Evolutionary conservation across 2,113 vertebrate genomes (phyloP).

Genomic region (Phalacrocorax carbo): DNA sequence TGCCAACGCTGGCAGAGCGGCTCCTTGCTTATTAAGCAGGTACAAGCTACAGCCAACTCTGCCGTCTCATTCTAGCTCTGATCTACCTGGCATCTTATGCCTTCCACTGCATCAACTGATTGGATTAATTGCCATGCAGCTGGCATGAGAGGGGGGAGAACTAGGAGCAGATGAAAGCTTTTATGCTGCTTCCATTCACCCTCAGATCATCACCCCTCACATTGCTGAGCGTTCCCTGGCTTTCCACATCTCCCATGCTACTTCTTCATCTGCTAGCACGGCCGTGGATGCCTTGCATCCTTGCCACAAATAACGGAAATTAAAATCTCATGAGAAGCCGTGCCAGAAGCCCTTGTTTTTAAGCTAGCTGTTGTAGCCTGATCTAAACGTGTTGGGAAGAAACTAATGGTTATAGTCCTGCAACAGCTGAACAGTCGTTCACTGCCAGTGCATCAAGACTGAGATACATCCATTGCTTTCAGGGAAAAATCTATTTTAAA

Average conservation of each 20-base stretch:
- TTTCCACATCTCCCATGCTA: neutral
- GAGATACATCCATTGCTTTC: neutral
- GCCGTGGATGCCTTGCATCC: neutral
- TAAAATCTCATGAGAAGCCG: neutral
- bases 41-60: neutral
- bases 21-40: neutral
- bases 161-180: neutral
- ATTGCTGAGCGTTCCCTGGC: fast-evolving
- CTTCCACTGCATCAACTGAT: neutral
- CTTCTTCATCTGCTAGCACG: neutral
- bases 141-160: neutral
- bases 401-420: neutral
- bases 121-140: neutral
- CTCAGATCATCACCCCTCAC: neutral
- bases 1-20: neutral
- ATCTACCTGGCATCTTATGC: neutral
- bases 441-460: neutral
- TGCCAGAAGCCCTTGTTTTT: neutral
- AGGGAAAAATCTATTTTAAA: neutral
- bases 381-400: neutral
- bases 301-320: neutral
- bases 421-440: neutral
- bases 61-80: neutral
- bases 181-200: neutral
- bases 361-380: neutral